Conservation (phyloP, 2,888 invertebrate species). For the Acrobasis suavella region DNA sequence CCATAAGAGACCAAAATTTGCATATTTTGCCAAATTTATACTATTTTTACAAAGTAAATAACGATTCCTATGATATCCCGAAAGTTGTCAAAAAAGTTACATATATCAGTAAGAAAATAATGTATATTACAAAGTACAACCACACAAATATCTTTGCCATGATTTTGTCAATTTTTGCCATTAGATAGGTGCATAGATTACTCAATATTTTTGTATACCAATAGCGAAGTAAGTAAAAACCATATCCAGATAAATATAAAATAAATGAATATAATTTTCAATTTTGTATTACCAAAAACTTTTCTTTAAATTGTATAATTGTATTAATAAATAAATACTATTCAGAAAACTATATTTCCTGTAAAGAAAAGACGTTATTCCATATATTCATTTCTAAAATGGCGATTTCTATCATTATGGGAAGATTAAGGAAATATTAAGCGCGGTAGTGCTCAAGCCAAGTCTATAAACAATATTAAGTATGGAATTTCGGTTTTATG, state of each 20-base stretch:
- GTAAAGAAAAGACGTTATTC: background rate
- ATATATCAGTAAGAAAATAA: background rate
- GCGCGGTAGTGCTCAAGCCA: constrained; percentile 1
- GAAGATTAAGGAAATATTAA: background rate
- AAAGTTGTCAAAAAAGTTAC: background rate
- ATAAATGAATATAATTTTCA: background rate
- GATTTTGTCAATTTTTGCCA: constrained; percentile 1
- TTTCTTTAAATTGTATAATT: no score
- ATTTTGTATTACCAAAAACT: background rate
- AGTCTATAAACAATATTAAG: background rate
- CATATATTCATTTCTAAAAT: no score
- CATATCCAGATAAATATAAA: background rate
- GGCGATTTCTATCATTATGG: no score
- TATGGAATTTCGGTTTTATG: background rate
- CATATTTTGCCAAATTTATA: background rate
- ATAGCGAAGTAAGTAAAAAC: background rate
- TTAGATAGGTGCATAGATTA: constrained; percentile 4
- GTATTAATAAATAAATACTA: background rate
- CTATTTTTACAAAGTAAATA: background rate
- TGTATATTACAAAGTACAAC: constrained; percentile 9
- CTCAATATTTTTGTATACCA: background rate
- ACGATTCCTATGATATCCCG: background rate
- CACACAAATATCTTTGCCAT: background rate
- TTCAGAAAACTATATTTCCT: background rate
- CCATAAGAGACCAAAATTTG: background rate